Base-by-base conservation (phyloP, 2,888 invertebrate species). In the Ormyrus labotus region DNA sequence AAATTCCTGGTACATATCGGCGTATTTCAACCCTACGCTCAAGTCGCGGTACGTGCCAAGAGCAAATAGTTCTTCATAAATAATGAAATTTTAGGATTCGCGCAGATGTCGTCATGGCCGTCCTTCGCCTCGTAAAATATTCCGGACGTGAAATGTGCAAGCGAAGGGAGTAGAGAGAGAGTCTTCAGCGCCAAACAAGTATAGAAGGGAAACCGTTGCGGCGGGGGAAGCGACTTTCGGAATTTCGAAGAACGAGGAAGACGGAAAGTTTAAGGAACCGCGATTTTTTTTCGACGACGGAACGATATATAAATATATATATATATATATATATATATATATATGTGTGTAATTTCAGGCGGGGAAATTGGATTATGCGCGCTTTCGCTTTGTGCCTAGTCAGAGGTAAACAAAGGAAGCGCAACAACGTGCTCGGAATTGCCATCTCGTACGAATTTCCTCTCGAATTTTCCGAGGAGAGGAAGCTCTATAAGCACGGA, bases 41-140 rank as follows among this genome's bases (percentile, higher is more conserved):
- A 19, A 19, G 34, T 55, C 68, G 7, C 55, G 34, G 68, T 57
- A 69, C 71, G 81, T 80, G 81, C 75, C 67, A 67, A 65, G 58
- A 71, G 71, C 78, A 72, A 76, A 67, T 73, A 74, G 81, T 68
- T 74, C 78, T 78, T 83, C 83, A 83, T 84, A 84, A 84, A 84
- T 83, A 84, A 83, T 84, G 73, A 82, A 82, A 83, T 82, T 81
- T 76, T 73, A 72, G 81, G 71, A 76, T 80, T 78, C 76, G 70
- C 78, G 55, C 78, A 78, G 78, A 72, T 78, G 78, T 78, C 71
- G 72, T 78, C 67, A 51, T 50, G 72, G 79, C 77, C 77, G 81
- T 83, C 75, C 79, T 74, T 77, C 79, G 60, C 65, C 75, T 79
- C 73, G 60, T 77, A 78, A 78, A 81, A 81, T 81, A 83, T 83